Evolutionary conservation across 53 echinoderm and acorn worm species (phyloP), one percentile per base, ranked within the genome.

Genomic region (Luidia sarsii): DNA sequence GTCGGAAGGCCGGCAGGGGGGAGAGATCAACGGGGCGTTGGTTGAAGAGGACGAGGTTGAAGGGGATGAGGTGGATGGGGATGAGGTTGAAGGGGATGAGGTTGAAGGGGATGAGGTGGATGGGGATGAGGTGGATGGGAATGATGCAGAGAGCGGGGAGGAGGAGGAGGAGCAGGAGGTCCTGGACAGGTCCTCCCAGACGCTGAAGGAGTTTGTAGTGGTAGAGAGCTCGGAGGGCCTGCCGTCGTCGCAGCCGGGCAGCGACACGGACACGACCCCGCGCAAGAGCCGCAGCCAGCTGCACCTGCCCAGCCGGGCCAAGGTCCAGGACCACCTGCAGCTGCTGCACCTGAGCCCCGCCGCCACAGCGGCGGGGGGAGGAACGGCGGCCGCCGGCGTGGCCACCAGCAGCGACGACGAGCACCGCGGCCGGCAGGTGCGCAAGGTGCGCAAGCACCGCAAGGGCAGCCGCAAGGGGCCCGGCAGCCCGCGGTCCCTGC

Each of bases 141-240:
- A 71, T 49, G 72, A 52, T 43, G 70, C 19, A 1, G 83, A 80
- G 5, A 49, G 38, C 15, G 55, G 57, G 57, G 31, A 28, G 7
- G 80, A 64, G 23, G 87, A 80, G 0, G 13, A 11, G 3, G 64
- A 14, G 23, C 75, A 60, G 9, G 63, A 73, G 24, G 15, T 33
- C 19, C 29, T 11, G 18, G 21, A 64, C 3, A 50, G 10, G 11
- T 57, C 74, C 65, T 91, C 87, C 1, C 84, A 86, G 33, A 92
- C 86, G 3, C 61, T 92, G 79, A 88, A 92, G 35, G 92, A 88
- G 57, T 92, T 88, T 64, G 88, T 92, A 2, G 88, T 92, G 18
- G 85, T 92, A 27, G 92, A 82, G 13, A 62, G 64, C 10, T 71
- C 82, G 15, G 79, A 85, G 4, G 70, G 80, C 7, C 57, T 74